Conservation (phyloP, 2,888 invertebrate species). For the Elaeidobius kamerunicus region DNA sequence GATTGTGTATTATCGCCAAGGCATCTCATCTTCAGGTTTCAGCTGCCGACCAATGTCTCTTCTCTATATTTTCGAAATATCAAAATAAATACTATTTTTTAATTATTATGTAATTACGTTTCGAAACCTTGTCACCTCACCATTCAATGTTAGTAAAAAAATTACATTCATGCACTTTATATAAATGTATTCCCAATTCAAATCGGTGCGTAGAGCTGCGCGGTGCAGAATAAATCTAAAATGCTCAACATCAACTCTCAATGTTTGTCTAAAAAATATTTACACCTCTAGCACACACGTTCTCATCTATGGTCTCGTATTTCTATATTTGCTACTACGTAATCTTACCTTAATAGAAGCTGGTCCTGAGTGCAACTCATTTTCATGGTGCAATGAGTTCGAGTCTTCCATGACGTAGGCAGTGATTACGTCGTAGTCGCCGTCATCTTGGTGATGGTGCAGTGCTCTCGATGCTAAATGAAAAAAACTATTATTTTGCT, state of each 20-base stretch:
- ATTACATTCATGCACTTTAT: too few relatives aligned
- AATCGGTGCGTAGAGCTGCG: conserved; percentile 15
- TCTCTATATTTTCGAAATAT: too few relatives aligned
- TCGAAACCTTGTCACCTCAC: too few relatives aligned
- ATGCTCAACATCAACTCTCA: conserved; percentile 1
- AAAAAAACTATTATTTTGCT: not conserved
- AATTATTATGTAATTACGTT: too few relatives aligned
- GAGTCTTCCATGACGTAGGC: conserved; percentile 78
- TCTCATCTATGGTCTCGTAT: not conserved
- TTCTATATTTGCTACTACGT: too few relatives aligned
- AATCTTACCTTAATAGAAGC: conserved; percentile 82
- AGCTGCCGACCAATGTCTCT: too few relatives aligned
- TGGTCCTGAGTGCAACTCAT: conserved; percentile 72
- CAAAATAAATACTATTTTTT: too few relatives aligned
- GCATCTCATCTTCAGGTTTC: too few relatives aligned
- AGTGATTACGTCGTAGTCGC: conserved; percentile 80
- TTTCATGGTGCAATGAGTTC: conserved; percentile 74
- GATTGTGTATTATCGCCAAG: too few relatives aligned
- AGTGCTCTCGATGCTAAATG: conserved; percentile 42
- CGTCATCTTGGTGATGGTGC: conserved; percentile 62
- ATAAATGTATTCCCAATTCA: too few relatives aligned
- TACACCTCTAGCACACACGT: not conserved
- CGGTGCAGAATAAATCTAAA: conserved; percentile 12
- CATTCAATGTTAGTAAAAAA: too few relatives aligned
- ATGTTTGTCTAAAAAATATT: not conserved